Conservation (phyloP, 2,113 vertebrate species). For the Herpetotheres cachinnans region DNA sequence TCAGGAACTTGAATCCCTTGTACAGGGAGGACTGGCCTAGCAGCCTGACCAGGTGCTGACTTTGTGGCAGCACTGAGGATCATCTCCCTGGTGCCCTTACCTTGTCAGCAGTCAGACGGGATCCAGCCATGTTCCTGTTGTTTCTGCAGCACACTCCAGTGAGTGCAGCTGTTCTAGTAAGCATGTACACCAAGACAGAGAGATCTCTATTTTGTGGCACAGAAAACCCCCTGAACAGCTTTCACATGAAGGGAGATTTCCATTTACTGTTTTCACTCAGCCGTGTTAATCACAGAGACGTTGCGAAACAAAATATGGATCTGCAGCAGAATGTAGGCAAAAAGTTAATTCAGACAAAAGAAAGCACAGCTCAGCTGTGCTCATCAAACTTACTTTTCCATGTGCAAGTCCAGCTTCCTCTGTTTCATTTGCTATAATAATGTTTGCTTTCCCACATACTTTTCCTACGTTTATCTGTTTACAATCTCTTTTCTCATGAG, state of each 20-base stretch:
- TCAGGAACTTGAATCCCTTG: neutral
- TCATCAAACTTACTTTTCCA: slow-evolving; percentile 5
- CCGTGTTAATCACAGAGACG: neutral
- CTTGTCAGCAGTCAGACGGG: neutral
- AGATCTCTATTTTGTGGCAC: neutral
- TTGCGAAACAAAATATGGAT: slow-evolving; percentile 7
- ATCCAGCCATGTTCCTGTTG: neutral
- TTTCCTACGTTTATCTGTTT: neutral
- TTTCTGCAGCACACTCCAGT: neutral
- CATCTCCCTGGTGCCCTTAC: neutral
- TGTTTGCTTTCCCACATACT: neutral
- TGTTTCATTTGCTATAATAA: neutral
- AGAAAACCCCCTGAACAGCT: neutral
- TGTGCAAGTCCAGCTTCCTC: neutral
- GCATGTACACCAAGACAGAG: neutral
- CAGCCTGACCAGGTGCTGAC: neutral
- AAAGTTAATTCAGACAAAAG: neutral
- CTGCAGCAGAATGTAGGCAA: neutral
- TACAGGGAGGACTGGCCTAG: neutral
- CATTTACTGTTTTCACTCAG: neutral
- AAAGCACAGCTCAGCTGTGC: neutral
- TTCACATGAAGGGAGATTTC: neutral
- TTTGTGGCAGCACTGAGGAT: neutral
- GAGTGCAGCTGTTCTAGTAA: neutral
- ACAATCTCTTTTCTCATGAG: neutral